A percentile compares a stretch with the other conserved stretches of the same genome.
These are phyloP conservation scores for Ryuthela nishihirai DNA, from an alignment of 2,888 invertebrate species.

Conservation along the genomic window DNA sequence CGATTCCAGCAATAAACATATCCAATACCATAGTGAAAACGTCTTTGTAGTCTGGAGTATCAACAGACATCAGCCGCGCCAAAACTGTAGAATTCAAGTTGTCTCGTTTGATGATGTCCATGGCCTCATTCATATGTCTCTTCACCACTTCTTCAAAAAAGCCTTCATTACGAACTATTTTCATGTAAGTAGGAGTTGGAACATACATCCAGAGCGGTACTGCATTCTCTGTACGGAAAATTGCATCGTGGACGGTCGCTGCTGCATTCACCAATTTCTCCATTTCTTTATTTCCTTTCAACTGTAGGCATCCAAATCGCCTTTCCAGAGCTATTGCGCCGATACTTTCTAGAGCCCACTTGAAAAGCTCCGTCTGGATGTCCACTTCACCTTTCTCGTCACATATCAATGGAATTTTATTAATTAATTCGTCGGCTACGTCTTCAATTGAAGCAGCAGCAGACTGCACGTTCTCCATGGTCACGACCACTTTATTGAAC, in stretches of 20 bases:
- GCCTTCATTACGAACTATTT: constrained; percentile 32
- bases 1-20: constrained; percentile 76
- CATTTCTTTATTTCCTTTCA: constrained; percentile 58
- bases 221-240: constrained; percentile 66
- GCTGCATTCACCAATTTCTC: constrained; percentile 65
- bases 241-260: constrained; percentile 65
- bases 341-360: constrained; percentile 75
- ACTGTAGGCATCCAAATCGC: constrained; percentile 66
- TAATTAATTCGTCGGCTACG: too few relatives aligned
- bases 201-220: constrained; percentile 66
- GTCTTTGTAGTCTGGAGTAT: constrained; percentile 69
- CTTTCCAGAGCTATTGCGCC: constrained; percentile 67
- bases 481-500: too few relatives aligned
- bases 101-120: too few relatives aligned
- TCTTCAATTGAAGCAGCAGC: too few relatives aligned
- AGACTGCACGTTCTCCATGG: too few relatives aligned
- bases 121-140: too few relatives aligned
- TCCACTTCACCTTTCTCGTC: constrained; percentile 52
- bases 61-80: constrained; percentile 64
- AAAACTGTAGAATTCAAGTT: constrained; percentile 54
- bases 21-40: constrained; percentile 77
- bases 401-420: constrained; percentile 47
- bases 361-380: constrained; percentile 64
- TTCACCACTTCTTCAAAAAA: constrained; percentile 19
- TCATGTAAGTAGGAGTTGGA: constrained; percentile 56